These are phyloP conservation scores for Cheilosia soror DNA, from an alignment of 2,888 invertebrate genomes.

Conservation along the genomic window DNA sequence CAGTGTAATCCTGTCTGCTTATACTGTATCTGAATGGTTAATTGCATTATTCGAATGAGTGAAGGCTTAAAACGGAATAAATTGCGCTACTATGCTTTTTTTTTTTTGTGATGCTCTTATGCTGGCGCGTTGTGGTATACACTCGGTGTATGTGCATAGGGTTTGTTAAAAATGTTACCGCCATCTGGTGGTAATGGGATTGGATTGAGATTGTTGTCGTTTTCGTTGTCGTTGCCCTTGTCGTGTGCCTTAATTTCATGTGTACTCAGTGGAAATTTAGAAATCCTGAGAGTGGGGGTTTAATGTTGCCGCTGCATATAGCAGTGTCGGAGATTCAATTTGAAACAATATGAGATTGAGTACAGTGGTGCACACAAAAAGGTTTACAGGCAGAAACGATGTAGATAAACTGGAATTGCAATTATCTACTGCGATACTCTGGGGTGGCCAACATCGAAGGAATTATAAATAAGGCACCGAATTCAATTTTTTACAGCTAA, in stretches of 20 bases:
- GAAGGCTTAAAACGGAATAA: slow-evolving; percentile 73
- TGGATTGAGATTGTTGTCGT: slow-evolving; percentile 36
- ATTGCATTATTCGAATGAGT: slow-evolving; percentile 76
- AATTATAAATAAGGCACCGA: too few species aligned
- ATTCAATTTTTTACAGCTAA: too few species aligned
- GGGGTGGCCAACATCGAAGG: too few species aligned
- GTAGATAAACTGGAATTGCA: too few species aligned
- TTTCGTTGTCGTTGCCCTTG: slow-evolving; percentile 10
- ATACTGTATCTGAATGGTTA: slow-evolving; percentile 73
- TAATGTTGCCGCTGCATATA: too few species aligned
- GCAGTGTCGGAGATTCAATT: too few species aligned
- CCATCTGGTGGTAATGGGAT: slow-evolving; percentile 53
- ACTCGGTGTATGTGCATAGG: slow-evolving; percentile 13
- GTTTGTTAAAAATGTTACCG: slow-evolving; percentile 1
- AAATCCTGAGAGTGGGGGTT: background rate
- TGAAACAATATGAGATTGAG: too few species aligned
- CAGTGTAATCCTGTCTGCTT: slow-evolving; percentile 70
- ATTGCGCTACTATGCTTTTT: slow-evolving; percentile 60
- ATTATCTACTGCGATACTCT: too few species aligned
- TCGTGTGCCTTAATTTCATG: slow-evolving; percentile 48
- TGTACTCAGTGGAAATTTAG: slow-evolving; percentile 47
- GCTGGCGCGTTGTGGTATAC: background rate
- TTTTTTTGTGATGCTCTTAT: slow-evolving; percentile 30
- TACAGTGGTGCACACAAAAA: too few species aligned
- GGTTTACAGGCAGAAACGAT: too few species aligned